phyloP scores from a whole-genome alignment of 2,113 vertebrate genomes.

The Campylomormyrus tamandua region DNA sequence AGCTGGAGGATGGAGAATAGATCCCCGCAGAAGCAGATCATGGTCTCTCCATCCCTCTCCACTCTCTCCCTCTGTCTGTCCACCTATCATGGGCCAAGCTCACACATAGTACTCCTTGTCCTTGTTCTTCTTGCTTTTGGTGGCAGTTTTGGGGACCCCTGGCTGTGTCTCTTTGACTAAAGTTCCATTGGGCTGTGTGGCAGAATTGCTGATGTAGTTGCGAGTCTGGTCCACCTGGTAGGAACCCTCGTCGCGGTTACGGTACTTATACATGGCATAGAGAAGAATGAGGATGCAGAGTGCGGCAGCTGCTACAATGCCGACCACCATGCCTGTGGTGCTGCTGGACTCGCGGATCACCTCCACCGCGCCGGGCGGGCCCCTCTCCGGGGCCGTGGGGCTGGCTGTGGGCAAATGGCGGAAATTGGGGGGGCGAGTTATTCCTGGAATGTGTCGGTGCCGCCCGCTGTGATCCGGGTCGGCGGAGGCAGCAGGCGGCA shows the following conservation, averaged over 20 bases:
- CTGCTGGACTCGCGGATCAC: constrained; percentile 87
- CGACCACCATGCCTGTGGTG: constrained; percentile 93
- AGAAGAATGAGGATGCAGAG: constrained; percentile 92
- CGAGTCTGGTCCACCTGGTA: constrained; percentile 92
- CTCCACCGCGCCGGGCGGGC: constrained; percentile 78
- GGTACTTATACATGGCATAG: constrained; percentile 95
- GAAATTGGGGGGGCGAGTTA: constrained; percentile 77
- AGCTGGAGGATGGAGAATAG: background rate
- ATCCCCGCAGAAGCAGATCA: background rate
- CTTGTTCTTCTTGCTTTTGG: constrained; percentile 91
- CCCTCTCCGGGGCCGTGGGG: constrained; percentile 74
- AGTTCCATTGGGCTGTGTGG: constrained; percentile 76
- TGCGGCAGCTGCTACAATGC: constrained; percentile 85
- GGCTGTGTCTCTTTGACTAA: constrained; percentile 82
- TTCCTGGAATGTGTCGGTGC: constrained; percentile 57
- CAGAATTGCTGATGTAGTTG: constrained; percentile 92
- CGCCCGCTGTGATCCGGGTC: constrained; percentile 63
- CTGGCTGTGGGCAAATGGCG: constrained; percentile 82
- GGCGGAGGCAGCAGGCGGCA: constrained; percentile 69
- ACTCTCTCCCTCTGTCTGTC: constrained; percentile 43
- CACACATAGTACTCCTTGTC: constrained; percentile 95
- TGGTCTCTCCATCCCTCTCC: constrained; percentile 28
- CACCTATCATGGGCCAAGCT: constrained; percentile 41
- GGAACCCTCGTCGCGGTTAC: constrained; percentile 88
- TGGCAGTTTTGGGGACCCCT: constrained; percentile 71